Evolutionary conservation across 2,797 vertebrate species (phyloP), one percentile per base, ranked within the genome.

Genomic region (Heterohyrax brucei): DNA sequence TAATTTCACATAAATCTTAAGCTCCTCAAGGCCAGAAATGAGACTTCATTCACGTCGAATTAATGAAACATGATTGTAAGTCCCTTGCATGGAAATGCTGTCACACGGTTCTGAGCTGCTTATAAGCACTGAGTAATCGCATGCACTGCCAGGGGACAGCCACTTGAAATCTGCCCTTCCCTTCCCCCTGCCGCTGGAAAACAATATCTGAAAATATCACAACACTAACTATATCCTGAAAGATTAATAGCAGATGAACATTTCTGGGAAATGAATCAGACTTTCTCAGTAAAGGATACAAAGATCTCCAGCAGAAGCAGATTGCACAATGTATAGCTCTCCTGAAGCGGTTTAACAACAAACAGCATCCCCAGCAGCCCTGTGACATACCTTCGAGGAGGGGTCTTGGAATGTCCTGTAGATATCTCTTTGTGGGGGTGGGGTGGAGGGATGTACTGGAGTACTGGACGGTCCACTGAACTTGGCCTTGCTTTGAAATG

Each of bases 1-100:
- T 99, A 99, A 99, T 99, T 99, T 99, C 99, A 99, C 99, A 99
- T 99, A 99, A 99, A 99, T 99, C 99, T 99, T 99, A 99, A 99
- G 99, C 99, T 99, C 99, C 99, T 99, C 98, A 99, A 99, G 99
- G 99, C 99, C 99, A 99, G 99, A 99, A 99, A 99, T 99, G 99
- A 99, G 99, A 99, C 99, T 99, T 99, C 99, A 99, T 99, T 99
- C 99, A 99, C 99, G 99, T 99, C 97, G 99, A 99, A 99, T 99
- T 99, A 99, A 99, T 99, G 99, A 99, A 99, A 99, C 99, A 99
- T 99, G 99, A 99, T 99, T 99, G 99, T 99, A 99, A 99, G 99
- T 99, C 99, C 99, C 99, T 99, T 98, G 99, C 98, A 99, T 99
- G 98, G 99, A 99, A 98, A 99, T 98, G 99, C 99, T 99, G 99